Conservation (phyloP, 1,140 invertebrate genomes). For the Dreissena rostriformis region DNA sequence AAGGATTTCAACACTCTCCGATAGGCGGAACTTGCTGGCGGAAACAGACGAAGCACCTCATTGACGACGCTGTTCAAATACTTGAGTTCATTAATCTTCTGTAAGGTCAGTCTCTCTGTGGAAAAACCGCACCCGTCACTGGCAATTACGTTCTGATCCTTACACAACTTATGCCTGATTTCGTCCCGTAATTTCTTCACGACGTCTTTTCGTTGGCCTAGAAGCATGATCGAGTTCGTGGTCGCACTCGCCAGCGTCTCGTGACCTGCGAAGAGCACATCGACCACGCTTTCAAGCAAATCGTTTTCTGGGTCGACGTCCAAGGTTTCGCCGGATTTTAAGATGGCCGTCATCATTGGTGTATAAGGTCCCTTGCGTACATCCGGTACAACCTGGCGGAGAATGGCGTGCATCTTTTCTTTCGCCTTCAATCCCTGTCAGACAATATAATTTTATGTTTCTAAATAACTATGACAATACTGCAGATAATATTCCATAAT, state of each 20-base stretch:
- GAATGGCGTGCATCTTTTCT: constrained; percentile 31
- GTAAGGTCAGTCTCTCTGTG: constrained; percentile 49
- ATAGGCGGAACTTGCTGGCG: constrained; percentile 68
- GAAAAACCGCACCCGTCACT: neutral
- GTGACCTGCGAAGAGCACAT: constrained; percentile 61
- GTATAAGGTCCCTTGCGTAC: neutral
- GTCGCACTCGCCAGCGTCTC: constrained; percentile 58
- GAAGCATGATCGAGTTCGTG: constrained; percentile 50
- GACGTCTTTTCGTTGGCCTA: constrained; percentile 60
- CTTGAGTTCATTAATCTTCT: constrained; percentile 57
- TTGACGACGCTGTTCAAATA: constrained; percentile 66
- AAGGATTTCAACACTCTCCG: constrained; percentile 64
- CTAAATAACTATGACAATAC: no score
- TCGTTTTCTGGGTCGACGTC: constrained; percentile 10
- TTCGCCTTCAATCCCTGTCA: constrained; percentile 55
- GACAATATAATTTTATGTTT: neutral
- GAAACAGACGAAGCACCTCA: constrained; percentile 67
- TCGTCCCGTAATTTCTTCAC: constrained; percentile 58
- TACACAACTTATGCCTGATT: constrained; percentile 13
- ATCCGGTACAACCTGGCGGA: constrained; percentile 38
- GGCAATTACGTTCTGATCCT: constrained; percentile 38
- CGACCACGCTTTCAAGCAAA: constrained; percentile 58
- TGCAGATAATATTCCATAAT: no score
- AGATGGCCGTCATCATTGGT: constrained; percentile 7
- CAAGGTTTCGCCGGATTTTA: constrained; percentile 1